Percentiles rank a stretch among this genome's conserved stretches.
Conservation (phyloP, 2,113 vertebrate species). For the Mesitornis unicolor region DNA sequence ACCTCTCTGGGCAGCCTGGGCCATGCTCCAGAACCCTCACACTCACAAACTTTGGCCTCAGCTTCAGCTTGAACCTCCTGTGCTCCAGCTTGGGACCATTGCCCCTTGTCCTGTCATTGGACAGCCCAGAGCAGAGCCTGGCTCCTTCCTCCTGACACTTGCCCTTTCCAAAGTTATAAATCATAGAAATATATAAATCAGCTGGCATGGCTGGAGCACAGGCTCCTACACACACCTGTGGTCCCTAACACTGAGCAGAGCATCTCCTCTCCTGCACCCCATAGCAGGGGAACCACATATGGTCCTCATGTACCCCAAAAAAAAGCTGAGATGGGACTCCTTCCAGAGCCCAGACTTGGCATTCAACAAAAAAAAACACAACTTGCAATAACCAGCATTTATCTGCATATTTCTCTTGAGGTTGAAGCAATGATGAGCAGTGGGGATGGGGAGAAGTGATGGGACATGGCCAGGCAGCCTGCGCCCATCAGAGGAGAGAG, state of each 20-base stretch:
- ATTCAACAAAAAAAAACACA: neutral
- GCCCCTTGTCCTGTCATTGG: no score
- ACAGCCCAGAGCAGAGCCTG: no score
- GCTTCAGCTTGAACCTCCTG: no score
- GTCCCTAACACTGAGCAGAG: neutral
- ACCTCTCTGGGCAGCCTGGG: no score
- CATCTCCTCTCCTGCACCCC: neutral
- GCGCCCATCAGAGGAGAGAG: neutral
- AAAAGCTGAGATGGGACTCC: neutral
- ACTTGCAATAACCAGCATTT: neutral
- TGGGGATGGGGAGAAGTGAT: neutral
- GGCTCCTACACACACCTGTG: rapidly evolving
- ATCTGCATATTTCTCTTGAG: neutral
- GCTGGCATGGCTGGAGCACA: neutral
- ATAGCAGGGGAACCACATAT: rapidly evolving
- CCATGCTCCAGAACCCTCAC: no score
- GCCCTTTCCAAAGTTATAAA: no score
- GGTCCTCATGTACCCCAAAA: neutral
- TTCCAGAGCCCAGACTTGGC: neutral
- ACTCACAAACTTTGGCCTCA: no score
- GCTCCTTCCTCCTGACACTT: no score
- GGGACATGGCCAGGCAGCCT: neutral
- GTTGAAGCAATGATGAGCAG: neutral
- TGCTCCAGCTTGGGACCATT: no score
- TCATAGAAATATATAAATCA: no score